phyloP scores from a whole-genome alignment of 2,888 invertebrate genomes.

The Machimus atricapillus region DNA sequence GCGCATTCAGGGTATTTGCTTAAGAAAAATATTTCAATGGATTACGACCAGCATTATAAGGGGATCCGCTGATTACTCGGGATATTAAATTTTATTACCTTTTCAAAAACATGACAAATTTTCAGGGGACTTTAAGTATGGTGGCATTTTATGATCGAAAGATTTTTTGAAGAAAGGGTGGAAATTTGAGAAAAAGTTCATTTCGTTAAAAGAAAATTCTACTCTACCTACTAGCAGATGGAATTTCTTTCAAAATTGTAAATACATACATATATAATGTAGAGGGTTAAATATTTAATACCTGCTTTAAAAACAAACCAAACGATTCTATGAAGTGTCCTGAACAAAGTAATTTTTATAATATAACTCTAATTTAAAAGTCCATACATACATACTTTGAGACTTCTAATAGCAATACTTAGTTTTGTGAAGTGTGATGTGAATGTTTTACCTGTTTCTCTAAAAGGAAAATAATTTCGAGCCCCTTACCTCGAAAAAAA shows the following conservation, averaged over 20 bases:
- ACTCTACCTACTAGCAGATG: not conserved
- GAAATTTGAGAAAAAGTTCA: not conserved
- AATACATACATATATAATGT: too few species aligned
- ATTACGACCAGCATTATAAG: not conserved
- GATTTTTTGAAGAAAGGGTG: not conserved
- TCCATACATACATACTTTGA: too few species aligned
- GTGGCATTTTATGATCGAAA: not conserved
- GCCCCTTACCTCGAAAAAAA: too few species aligned
- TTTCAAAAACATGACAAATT: not conserved
- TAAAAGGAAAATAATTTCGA: too few species aligned
- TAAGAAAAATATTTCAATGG: constrained; percentile 7
- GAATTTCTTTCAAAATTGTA: not conserved
- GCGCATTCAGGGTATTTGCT: not conserved
- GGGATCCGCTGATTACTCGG: not conserved
- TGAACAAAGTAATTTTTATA: too few species aligned
- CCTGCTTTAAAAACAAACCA: too few species aligned
- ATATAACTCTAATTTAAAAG: too few species aligned
- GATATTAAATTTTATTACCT: constrained; percentile 3
- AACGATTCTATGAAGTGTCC: too few species aligned
- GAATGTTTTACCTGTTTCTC: too few species aligned
- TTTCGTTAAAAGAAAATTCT: not conserved
- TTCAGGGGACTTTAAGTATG: not conserved
- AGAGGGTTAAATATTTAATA: too few species aligned
- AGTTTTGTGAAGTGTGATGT: too few species aligned
- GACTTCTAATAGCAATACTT: too few species aligned